A percentile compares a stretch with the other conserved stretches of the same genome.
phyloP scores from a whole-genome alignment of 1,140 invertebrate species.

The Orussus abietinus region DNA sequence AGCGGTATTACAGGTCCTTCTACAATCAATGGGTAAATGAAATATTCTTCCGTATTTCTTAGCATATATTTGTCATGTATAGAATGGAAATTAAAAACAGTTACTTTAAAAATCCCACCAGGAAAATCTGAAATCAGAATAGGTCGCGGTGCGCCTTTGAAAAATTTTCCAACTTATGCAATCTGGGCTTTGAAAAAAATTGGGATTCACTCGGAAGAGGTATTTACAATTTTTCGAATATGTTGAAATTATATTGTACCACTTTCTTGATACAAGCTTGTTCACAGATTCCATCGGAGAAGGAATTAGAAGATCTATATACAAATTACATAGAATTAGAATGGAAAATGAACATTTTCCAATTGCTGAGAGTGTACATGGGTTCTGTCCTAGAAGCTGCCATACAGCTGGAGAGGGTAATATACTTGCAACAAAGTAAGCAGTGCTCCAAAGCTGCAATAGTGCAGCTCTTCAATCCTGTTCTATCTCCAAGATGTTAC shows the following conservation, averaged over 20 bases:
- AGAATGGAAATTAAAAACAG: too few relatives aligned
- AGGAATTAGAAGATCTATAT: conserved; percentile 52
- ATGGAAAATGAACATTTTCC: conserved; percentile 73
- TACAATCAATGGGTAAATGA: conserved; percentile 41
- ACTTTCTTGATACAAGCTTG: background rate
- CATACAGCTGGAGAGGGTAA: conserved; percentile 77
- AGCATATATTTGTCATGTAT: conserved; percentile 29
- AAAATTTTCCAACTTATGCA: conserved; percentile 62
- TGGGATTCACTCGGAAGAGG: conserved; percentile 34
- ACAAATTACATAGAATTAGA: conserved; percentile 49
- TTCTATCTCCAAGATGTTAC: conserved; percentile 73
- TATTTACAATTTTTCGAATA: conserved; percentile 9
- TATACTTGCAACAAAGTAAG: conserved; percentile 70
- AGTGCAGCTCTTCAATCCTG: conserved; percentile 71
- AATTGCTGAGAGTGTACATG: conserved; percentile 73
- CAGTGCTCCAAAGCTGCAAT: conserved; percentile 62
- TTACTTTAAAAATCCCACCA: too few relatives aligned
- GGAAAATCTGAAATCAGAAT: conserved; percentile 52
- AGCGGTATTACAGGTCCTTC: conserved; percentile 67
- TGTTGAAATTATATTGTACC: conserved; percentile 1
- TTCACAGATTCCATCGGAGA: conserved; percentile 49
- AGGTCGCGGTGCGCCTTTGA: conserved; percentile 48
- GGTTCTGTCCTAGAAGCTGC: conserved; percentile 81
- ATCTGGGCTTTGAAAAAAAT: conserved; percentile 60
- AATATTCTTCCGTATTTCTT: conserved; percentile 10